Evolutionary conservation across 2,113 vertebrate genomes (phyloP), one percentile per base, ranked within the genome.

Genomic region (Oxygymnocypris stewartii): DNA sequence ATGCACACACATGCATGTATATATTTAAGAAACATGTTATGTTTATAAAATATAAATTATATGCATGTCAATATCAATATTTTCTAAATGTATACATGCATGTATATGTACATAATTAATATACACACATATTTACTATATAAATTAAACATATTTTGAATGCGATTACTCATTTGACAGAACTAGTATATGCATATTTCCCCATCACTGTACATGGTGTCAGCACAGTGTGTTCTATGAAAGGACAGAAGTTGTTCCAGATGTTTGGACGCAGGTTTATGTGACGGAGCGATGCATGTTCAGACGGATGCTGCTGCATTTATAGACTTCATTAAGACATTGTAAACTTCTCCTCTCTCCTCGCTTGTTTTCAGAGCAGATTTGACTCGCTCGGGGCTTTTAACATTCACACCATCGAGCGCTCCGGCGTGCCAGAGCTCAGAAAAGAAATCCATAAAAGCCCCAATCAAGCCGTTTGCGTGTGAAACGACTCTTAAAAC

Each of bases 241-340:
- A 20, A 20, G 35, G 14, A 11, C 69, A 10, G 16, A 10, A 13
- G 14, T 47, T 0, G 2, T 49, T 78, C 49, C 76, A 79, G 49
- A 79, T 77, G 74, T 44, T 77, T 16, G 44, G 23, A 16, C 49
- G 47, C 40, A 49, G 4, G 14, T 35, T 57, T 57, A 51, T 82
- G 23, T 35, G 40, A 35, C 23, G 8, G n/a, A 82, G 23, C 54
- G 59, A 28, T 44, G 25, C 16, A 28, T 85, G 23, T 80, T 57
- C 25, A 37, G 77, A 20, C 25, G 14, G 49, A 79, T 28, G 69
- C 69, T 11, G 69, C 37, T 9, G 12, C 20, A 44, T 85, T 84
- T 89, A 87, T 79, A 85, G 67, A 80, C 42, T 61, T 82, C 61
- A 77, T 89, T 82, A 85, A 85, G 49, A 65, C 85, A 73, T 59